phyloP scores from a whole-genome alignment of 2,797 vertebrate species.

The Notamacropus eugenii region DNA sequence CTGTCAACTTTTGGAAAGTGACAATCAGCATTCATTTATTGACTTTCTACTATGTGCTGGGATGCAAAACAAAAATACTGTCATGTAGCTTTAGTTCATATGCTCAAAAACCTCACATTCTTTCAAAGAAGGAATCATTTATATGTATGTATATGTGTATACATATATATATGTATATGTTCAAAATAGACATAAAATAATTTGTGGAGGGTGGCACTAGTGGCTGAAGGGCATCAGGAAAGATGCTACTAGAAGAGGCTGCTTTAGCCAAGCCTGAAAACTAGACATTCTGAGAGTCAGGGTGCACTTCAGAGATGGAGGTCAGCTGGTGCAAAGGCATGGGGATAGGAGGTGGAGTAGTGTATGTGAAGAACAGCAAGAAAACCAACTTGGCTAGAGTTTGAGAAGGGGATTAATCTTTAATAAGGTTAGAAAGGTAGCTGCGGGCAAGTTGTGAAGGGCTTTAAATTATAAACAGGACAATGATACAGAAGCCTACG shows the following conservation, averaged over 20 bases:
- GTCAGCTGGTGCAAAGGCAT: neutral
- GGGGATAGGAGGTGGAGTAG: neutral
- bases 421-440: neutral
- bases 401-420: neutral
- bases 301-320: neutral
- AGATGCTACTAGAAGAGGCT: neutral
- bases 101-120: neutral
- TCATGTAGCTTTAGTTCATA: neutral
- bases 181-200: neutral
- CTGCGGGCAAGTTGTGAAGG: neutral
- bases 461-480: neutral
- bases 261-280: neutral
- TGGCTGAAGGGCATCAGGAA: neutral
- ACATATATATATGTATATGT: neutral
- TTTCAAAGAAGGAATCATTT: neutral
- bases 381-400: neutral
- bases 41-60: neutral
- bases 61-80: neutral
- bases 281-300: neutral
- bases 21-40: neutral
- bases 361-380: neutral
- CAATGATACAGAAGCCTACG: neutral
- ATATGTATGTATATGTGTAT: neutral
- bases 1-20: neutral
- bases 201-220: neutral